Evolutionary conservation across 2,888 invertebrate species (phyloP).

Genomic region (Pasiphila rectangulata): DNA sequence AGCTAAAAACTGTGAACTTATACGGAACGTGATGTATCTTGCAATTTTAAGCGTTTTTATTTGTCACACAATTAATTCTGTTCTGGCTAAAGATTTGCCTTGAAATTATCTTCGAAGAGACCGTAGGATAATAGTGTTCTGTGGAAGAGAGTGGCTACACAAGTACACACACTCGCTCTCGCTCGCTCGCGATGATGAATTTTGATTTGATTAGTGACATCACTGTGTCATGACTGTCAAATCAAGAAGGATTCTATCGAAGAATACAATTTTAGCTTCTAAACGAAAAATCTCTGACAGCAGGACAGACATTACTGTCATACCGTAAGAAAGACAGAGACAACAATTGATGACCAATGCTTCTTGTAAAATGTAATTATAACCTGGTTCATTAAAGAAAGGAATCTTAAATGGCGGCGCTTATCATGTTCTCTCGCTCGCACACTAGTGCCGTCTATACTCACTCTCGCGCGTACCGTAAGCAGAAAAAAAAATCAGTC

Average conservation of each 20-base stretch:
- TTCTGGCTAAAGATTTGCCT: too few relatives aligned
- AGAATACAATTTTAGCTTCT: not conserved
- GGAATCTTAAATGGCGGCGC: too few relatives aligned
- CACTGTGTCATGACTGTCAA: not conserved
- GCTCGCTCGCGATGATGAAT: conserved; percentile 3
- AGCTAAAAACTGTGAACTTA: conserved; percentile 14
- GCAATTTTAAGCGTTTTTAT: not conserved
- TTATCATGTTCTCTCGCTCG: too few relatives aligned
- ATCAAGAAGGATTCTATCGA: not conserved
- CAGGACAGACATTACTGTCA: not conserved
- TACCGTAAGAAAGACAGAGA: not conserved
- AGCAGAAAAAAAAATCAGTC: too few relatives aligned
- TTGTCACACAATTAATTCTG: not conserved
- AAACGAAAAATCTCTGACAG: not conserved
- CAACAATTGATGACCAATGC: not conserved
- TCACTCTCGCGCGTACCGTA: too few relatives aligned
- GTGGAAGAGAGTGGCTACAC: too few relatives aligned
- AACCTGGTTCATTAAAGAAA: too few relatives aligned
- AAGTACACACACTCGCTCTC: not conserved
- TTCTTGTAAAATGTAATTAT: too few relatives aligned
- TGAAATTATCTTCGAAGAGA: too few relatives aligned
- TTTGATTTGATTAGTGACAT: conserved; percentile 7
- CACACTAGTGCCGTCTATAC: too few relatives aligned
- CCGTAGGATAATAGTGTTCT: too few relatives aligned
- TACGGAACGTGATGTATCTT: not conserved